Percentiles rank a stretch among this genome's conserved stretches.
Evolutionary conservation across 2,113 vertebrate species (phyloP).

Genomic region (Emydura subglobosa): DNA sequence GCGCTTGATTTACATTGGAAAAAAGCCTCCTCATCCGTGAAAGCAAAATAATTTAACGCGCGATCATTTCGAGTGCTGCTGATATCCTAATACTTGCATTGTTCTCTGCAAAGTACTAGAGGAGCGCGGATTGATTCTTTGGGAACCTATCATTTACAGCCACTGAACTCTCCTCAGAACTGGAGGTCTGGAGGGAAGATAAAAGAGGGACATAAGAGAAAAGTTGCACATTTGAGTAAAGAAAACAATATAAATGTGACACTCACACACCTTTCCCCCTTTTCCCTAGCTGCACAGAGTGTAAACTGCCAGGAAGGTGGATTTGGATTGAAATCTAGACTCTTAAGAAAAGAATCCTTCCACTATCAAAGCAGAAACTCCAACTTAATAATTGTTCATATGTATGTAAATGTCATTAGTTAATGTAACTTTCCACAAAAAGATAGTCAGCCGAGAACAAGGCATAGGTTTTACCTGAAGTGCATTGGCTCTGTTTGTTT

Average conservation of each 20-base stretch:
- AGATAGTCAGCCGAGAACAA: constrained; percentile 70
- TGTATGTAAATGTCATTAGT: constrained; percentile 76
- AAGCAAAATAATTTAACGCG: constrained; percentile 90
- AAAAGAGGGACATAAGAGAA: constrained; percentile 50
- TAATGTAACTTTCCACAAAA: constrained; percentile 76
- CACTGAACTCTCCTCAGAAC: constrained; percentile 71
- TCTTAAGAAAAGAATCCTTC: constrained; percentile 20
- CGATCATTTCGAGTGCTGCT: constrained; percentile 83
- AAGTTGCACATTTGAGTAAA: constrained; percentile 49
- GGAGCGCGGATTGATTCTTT: constrained; percentile 71
- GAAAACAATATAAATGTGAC: constrained; percentile 44
- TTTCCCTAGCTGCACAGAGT: background rate
- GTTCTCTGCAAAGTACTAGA: constrained; percentile 79
- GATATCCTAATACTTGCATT: constrained; percentile 87
- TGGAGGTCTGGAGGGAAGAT: constrained; percentile 49
- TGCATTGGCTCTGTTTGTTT: constrained; percentile 67
- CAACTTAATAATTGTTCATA: constrained; percentile 72
- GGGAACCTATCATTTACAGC: constrained; percentile 79
- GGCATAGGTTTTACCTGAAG: constrained; percentile 75
- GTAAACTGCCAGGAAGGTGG: background rate
- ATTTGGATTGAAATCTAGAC: constrained; percentile 36
- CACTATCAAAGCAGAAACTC: constrained; percentile 53
- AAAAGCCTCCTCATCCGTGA: constrained; percentile 90
- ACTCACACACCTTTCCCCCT: background rate
- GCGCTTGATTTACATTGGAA: constrained; percentile 91